These are phyloP conservation scores for Picus viridis DNA, from an alignment of 2,797 vertebrate genomes.

Conservation along the genomic window DNA sequence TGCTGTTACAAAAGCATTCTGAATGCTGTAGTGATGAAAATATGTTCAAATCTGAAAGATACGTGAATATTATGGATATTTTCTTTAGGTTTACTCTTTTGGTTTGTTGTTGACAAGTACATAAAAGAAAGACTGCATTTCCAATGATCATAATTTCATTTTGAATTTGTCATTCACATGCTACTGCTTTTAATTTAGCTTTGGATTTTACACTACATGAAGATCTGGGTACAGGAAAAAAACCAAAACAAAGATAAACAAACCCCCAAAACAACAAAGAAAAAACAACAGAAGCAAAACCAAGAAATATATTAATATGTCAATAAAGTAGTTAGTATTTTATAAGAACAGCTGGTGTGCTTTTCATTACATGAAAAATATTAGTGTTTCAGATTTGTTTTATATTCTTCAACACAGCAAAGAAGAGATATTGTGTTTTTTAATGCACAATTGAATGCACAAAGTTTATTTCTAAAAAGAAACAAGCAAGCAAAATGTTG, in stretches of 20 bases:
- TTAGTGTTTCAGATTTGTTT: neutral
- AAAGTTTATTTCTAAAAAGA: neutral
- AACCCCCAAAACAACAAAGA: neutral
- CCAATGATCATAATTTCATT: neutral
- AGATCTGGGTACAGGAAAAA: neutral
- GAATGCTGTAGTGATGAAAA: neutral
- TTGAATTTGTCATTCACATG: neutral
- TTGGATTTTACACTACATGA: neutral
- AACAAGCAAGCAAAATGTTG: neutral
- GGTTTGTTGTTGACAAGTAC: neutral
- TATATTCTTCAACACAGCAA: neutral
- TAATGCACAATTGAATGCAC: no score
- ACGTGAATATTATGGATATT: neutral
- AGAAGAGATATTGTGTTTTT: neutral
- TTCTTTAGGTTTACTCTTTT: neutral
- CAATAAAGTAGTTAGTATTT: neutral
- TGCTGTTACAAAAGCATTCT: neutral
- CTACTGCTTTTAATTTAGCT: neutral
- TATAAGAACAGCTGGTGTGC: neutral
- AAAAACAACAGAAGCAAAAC: neutral
- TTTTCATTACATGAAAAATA: neutral
- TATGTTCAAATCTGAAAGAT: neutral
- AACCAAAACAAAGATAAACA: neutral
- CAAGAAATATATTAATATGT: neutral
- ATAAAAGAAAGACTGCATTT: neutral